A percentile compares a stretch with the other conserved stretches of the same genome.
Evolutionary conservation across 2,113 vertebrate genomes (phyloP).

Genomic region (Neoarius graeffei): DNA sequence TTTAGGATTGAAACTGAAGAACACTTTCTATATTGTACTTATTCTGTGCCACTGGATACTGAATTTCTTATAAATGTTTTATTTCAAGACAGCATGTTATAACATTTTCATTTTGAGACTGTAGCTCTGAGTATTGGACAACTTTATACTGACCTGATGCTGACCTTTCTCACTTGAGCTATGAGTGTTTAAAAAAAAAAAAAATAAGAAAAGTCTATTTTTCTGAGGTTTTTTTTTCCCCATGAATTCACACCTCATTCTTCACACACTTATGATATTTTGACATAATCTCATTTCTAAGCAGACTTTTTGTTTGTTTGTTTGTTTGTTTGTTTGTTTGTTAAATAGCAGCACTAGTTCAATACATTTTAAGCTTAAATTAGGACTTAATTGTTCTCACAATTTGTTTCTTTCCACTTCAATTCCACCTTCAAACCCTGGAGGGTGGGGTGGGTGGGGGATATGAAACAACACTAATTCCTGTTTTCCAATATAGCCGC

Average conservation of each 20-base stretch:
- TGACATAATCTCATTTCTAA: no score
- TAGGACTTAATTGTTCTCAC: not conserved
- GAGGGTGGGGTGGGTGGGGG: not conserved
- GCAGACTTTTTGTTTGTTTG: no score
- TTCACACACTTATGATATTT: no score
- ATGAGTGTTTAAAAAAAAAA: no score
- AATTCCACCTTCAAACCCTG: not conserved
- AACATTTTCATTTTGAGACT: not conserved
- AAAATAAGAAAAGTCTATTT: no score
- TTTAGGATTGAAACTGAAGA: not conserved
- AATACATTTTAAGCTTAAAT: not conserved
- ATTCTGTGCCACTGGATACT: not conserved
- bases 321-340: no score
- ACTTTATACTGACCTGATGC: not conserved
- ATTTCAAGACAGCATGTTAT: not conserved
- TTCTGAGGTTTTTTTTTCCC: no score
- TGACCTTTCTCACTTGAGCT: not conserved
- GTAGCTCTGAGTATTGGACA: not conserved
- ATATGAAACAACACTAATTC: no score
- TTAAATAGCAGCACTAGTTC: no score
- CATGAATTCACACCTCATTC: no score
- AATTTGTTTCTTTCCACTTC: not conserved
- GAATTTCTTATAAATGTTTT: not conserved
- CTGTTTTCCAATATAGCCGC: not conserved
- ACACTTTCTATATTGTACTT: not conserved